Evolutionary conservation across 1,140 invertebrate species (phyloP).

Genomic region (Hyphantria cunea): DNA sequence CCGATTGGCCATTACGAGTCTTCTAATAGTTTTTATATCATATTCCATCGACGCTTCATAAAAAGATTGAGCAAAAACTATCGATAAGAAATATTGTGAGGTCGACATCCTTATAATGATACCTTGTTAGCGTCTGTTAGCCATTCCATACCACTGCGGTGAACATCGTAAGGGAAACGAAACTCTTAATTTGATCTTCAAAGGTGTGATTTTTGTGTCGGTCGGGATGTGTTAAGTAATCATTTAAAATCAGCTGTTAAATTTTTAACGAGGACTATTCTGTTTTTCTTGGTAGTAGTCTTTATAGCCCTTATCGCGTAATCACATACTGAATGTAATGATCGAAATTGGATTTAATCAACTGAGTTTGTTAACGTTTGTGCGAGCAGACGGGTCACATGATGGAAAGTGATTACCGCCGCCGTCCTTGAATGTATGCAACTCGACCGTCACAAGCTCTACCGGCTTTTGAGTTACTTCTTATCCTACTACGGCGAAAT

Average conservation of each 20-base stretch:
- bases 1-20: conserved; percentile 19
- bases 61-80: conserved; percentile 45
- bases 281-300: too few relatives aligned
- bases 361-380: too few relatives aligned
- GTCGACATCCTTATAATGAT: conserved; percentile 68
- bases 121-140: conserved; percentile 74
- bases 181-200: conserved; percentile 68
- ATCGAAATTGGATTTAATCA: too few relatives aligned
- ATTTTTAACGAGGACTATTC: conserved; percentile 47
- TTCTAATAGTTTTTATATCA: conserved; percentile 26
- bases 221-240: conserved; percentile 71
- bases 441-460: too few relatives aligned
- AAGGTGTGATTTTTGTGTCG: conserved; percentile 73
- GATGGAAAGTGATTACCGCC: too few relatives aligned
- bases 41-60: conserved; percentile 25
- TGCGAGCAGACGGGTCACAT: too few relatives aligned
- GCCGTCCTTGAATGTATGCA: too few relatives aligned
- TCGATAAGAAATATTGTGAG: conserved; percentile 47
- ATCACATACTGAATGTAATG: too few relatives aligned
- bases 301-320: too few relatives aligned
- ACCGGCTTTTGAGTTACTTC: too few relatives aligned
- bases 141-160: conserved; percentile 52
- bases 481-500: too few relatives aligned
- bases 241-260: conserved; percentile 65
- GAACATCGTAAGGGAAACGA: conserved; percentile 54